Base-by-base conservation (phyloP, 1,140 invertebrate genomes). In the Conus ventricosus region DNA sequence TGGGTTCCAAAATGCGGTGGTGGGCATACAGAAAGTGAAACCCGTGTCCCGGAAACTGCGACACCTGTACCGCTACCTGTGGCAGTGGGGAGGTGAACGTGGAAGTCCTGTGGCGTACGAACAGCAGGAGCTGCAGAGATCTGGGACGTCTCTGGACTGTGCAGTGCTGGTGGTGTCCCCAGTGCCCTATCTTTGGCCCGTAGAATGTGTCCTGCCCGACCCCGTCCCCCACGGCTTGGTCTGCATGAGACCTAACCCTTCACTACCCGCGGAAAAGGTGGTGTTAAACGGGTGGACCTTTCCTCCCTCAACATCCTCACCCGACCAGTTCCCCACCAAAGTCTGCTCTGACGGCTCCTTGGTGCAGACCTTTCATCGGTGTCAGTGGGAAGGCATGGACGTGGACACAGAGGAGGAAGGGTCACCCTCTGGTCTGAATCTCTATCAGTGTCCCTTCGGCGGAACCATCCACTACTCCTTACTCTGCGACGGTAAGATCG, bases 401-500 rank as follows among this genome's bases (percentile, higher is more conserved):
- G 81, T 39, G 15, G 53, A 63, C 55, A 27, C 67, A 13, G 81
- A 55, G 5, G 63, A 39, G 15, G 84, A n/a, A 10, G 75, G 25
- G 83, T 87, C 54, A 75, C 23, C 25, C 23, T n/a, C 51, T 25
- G 27, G 55, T 23, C 60, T 85, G 25, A 39, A 54, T 7, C 27
- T 85, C 23, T 85, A 27, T 20, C 54, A 63, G 55, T 85, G 83
- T 25, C 25, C 13, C 27, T 63, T 17, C 0, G n/a, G n/a, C 8
- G 54, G 63, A 15, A 27, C n/a, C 55, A 20, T 89, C 76, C 60
- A 82, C 63, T 87, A 84, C 54, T 63, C 85, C 7, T 55, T 84
- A 20, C 75, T 90, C 23, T 90, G 89, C 76, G 87, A 90, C 82
- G 89, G 89, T 17, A 75, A 88, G 10, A 7, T 0, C 20, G 83